Evolutionary conservation across 2,113 vertebrate species (phyloP).

Genomic region (Ceyx cyanopectus): DNA sequence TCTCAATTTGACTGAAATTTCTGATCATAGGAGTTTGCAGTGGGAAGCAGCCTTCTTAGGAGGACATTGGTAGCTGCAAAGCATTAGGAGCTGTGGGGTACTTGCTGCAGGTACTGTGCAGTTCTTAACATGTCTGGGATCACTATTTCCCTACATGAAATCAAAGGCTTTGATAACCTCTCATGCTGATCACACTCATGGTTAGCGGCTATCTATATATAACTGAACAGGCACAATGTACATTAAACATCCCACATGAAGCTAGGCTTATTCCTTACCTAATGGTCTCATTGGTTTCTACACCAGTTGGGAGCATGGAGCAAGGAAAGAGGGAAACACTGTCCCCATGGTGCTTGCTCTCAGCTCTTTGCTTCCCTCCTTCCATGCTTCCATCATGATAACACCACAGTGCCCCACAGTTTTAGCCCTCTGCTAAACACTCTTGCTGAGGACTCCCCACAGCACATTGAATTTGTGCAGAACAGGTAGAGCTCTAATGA

Average conservation of each 20-base stretch:
- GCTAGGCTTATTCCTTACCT: neutral
- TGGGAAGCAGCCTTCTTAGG: neutral
- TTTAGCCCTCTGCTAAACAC: neutral
- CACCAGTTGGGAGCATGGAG: neutral
- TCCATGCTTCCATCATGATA: neutral
- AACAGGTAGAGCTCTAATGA: neutral
- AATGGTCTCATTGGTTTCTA: neutral
- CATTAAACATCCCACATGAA: neutral
- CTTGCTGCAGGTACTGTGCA: neutral
- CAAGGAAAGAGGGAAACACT: neutral
- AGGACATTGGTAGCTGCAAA: neutral
- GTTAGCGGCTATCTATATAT: neutral
- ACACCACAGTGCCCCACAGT: neutral
- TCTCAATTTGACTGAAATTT: neutral
- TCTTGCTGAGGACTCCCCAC: neutral
- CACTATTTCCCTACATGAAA: accelerated
- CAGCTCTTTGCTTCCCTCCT: neutral
- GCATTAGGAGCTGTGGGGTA: neutral
- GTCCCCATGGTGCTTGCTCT: neutral
- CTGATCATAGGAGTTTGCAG: neutral
- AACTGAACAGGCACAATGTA: neutral
- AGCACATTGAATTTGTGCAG: neutral
- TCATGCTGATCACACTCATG: neutral
- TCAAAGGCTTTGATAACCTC: no score
- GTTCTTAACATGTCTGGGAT: neutral